phyloP scores from a whole-genome alignment of 1,140 invertebrate species.

The Latrodectus geometricus region DNA sequence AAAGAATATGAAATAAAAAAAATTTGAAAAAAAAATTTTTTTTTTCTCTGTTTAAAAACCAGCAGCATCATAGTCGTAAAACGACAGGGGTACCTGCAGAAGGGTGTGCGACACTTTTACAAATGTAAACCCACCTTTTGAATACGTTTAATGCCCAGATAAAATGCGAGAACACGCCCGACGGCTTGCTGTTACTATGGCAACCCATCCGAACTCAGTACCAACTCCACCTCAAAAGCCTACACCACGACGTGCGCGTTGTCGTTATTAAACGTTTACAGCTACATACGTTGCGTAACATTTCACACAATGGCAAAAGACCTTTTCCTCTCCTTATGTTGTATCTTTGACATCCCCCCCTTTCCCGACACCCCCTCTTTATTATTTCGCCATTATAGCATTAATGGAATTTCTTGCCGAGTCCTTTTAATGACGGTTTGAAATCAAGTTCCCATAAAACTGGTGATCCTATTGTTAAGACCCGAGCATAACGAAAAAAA shows the following conservation, averaged over 20 bases:
- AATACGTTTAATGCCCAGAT: conserved; percentile 61
- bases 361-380: neutral
- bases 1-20: conserved; percentile 12
- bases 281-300: conserved; percentile 54
- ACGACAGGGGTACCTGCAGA: conserved; percentile 60
- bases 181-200: conserved; percentile 60
- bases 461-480: conserved; percentile 37
- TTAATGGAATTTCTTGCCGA: conserved; percentile 53
- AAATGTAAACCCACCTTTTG: conserved; percentile 62
- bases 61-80: conserved; percentile 55
- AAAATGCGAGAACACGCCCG: conserved; percentile 61
- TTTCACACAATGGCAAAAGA: conserved; percentile 26
- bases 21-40: conserved; percentile 10
- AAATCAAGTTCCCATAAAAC: conserved; percentile 60
- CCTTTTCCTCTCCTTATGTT: neutral
- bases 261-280: conserved; percentile 53
- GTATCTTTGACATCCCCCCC: neutral
- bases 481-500: neutral
- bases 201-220: conserved; percentile 53
- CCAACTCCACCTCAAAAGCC: conserved; percentile 59
- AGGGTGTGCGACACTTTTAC: conserved; percentile 60
- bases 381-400: conserved; percentile 52
- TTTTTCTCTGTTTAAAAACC: conserved; percentile 48
- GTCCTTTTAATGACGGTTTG: conserved; percentile 58
- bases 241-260: conserved; percentile 43